These are phyloP conservation scores for Netelia inedita DNA, from an alignment of 2,888 invertebrate species.

Conservation along the genomic window DNA sequence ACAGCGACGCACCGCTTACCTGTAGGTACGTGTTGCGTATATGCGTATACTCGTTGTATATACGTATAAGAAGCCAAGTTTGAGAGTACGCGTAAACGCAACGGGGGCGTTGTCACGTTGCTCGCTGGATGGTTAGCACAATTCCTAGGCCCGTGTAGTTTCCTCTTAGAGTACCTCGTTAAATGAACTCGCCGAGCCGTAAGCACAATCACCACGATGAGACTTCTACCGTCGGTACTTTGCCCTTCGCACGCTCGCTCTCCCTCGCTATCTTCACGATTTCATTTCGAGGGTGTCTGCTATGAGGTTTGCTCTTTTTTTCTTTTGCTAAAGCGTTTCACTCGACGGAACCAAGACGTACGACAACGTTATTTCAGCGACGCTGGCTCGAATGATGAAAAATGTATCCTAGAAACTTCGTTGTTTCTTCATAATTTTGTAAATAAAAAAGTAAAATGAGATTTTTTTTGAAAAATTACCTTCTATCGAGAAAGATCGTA, in stretches of 20 bases:
- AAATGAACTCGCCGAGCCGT: conserved; percentile 46
- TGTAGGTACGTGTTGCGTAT: background rate
- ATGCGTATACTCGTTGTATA: background rate
- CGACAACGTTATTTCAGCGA: too few relatives aligned
- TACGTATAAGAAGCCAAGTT: background rate
- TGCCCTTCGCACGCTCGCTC: background rate
- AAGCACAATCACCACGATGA: conserved; percentile 29
- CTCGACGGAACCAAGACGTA: too few relatives aligned
- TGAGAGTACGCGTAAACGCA: conserved; percentile 9
- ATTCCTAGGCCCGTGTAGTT: conserved; percentile 4
- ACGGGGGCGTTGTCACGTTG: conserved; percentile 35
- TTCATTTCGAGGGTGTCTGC: background rate
- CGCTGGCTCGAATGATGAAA: too few relatives aligned
- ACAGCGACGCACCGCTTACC: background rate
- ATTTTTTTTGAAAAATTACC: too few relatives aligned
- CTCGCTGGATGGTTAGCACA: conserved; percentile 2
- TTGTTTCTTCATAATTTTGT: too few relatives aligned
- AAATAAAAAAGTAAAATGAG: too few relatives aligned
- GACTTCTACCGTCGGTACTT: conserved; percentile 18
- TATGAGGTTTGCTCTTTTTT: too few relatives aligned
- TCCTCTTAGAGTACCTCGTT: conserved; percentile 43
- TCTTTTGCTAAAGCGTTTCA: too few relatives aligned
- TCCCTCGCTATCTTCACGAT: background rate
- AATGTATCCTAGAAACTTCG: too few relatives aligned
- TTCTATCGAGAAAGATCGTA: too few relatives aligned